Conservation (phyloP, 1,140 invertebrate genomes). For the Drosophila melanica region DNA sequence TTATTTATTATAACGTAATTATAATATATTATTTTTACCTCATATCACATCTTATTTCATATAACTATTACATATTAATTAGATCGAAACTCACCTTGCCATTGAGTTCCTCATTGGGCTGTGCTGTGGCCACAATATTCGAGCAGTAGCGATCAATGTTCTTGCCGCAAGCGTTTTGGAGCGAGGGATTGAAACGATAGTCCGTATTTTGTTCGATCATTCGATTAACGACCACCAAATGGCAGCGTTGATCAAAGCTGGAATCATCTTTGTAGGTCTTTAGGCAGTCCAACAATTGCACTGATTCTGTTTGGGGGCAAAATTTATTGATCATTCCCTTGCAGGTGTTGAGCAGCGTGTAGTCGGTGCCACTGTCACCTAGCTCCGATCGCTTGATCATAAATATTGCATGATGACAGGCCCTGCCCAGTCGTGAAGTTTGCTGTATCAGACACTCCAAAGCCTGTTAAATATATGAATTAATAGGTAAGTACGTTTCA, state of each 20-base stretch:
- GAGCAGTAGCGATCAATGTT: conserved; percentile 91
- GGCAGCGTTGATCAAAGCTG: conserved; percentile 94
- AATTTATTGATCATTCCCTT: conserved; percentile 93
- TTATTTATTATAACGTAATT: too few relatives aligned
- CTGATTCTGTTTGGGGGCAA: conserved; percentile 88
- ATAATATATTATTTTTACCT: too few relatives aligned
- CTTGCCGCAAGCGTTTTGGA: conserved; percentile 89
- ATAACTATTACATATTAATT: too few relatives aligned
- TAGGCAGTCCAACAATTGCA: conserved; percentile 89
- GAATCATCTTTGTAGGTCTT: conserved; percentile 91
- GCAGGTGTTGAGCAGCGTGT: conserved; percentile 92
- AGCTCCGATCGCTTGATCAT: conserved; percentile 93
- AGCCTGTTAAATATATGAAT: conserved; percentile 85
- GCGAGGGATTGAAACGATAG: conserved; percentile 94
- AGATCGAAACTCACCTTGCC: conserved; percentile 84
- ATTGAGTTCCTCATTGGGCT: conserved; percentile 86
- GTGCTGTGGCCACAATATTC: conserved; percentile 75
- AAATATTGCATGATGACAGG: conserved; percentile 93
- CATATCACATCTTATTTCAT: too few relatives aligned
- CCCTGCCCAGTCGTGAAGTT: conserved; percentile 87
- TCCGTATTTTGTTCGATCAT: conserved; percentile 97
- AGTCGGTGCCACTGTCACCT: conserved; percentile 93
- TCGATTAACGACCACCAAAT: conserved; percentile 92
- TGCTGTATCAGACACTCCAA: conserved; percentile 94
- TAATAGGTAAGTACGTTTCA: neutral